Conservation (phyloP, 2,888 invertebrate genomes). For the Carcina quercana region DNA sequence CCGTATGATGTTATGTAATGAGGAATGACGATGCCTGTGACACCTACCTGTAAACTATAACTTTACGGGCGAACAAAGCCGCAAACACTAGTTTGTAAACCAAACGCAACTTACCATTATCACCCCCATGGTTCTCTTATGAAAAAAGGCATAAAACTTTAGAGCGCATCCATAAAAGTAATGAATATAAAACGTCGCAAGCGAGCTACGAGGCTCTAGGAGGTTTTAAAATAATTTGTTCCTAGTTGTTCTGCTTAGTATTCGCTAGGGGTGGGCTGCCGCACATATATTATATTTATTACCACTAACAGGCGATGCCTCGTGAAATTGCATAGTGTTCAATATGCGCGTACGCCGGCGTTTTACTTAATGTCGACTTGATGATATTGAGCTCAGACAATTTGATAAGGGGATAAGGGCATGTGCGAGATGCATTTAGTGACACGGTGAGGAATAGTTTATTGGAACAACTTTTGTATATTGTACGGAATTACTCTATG, state of each 20-base stretch:
- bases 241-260: conserved; percentile 54
- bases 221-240: conserved; percentile 50
- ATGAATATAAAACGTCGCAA: conserved; percentile 53
- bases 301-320: conserved; percentile 40
- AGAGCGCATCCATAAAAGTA: conserved; percentile 23
- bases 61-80: too few species aligned
- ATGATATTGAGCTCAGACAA: too few species aligned
- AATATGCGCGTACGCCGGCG: conserved; percentile 35
- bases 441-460: too few species aligned
- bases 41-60: too few species aligned
- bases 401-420: conserved; percentile 22
- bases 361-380: conserved; percentile 30
- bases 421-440: too few species aligned
- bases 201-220: conserved; percentile 29
- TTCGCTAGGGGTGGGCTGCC: conserved; percentile 33
- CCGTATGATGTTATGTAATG: too few species aligned
- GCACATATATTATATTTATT: conserved; percentile 67
- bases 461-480: too few species aligned
- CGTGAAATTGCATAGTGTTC: conserved; percentile 48
- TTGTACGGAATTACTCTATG: too few species aligned
- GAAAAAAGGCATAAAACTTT: not conserved
- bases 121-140: too few species aligned
- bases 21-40: too few species aligned
- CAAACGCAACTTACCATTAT: too few species aligned
- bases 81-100: too few species aligned